These are phyloP conservation scores for Eumerus sabulonum DNA, from an alignment of 2,888 invertebrate genomes.

Conservation along the genomic window DNA sequence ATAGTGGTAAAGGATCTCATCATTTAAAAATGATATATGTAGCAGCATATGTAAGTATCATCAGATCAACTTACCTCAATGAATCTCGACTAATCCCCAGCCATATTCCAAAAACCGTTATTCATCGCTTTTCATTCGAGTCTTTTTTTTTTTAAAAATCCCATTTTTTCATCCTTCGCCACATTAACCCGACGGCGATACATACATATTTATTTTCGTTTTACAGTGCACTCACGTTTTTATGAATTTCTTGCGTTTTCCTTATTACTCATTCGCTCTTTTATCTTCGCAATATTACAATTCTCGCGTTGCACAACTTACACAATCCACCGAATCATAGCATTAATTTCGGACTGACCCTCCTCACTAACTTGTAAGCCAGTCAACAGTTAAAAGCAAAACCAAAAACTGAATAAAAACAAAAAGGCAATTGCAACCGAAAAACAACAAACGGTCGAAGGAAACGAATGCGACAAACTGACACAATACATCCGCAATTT, in stretches of 20 bases:
- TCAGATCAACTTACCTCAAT: too few species aligned
- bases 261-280: too few species aligned
- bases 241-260: conserved; percentile 14
- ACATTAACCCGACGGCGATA: conserved; percentile 13
- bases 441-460: conserved; percentile 36
- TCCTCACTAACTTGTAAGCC: conserved; percentile 53
- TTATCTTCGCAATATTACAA: conserved; percentile 9
- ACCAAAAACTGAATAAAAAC: conserved; percentile 1
- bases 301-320: conserved; percentile 43
- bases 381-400: conserved; percentile 33
- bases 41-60: too few species aligned
- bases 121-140: too few species aligned
- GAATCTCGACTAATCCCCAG: too few species aligned
- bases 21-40: too few species aligned
- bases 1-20: too few species aligned
- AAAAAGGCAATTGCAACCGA: conserved; percentile 37
- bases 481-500: conserved; percentile 57
- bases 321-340: conserved; percentile 54
- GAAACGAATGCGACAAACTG: conserved; percentile 31
- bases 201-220: not conserved
- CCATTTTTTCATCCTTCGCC: not conserved
- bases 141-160: too few species aligned
- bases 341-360: conserved; percentile 61
- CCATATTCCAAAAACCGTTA: too few species aligned
- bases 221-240: conserved; percentile 24